A percentile compares a stretch with the other conserved stretches of the same genome.
phyloP scores from a whole-genome alignment of 2,888 invertebrate species.

The Osmoderma eremita region DNA sequence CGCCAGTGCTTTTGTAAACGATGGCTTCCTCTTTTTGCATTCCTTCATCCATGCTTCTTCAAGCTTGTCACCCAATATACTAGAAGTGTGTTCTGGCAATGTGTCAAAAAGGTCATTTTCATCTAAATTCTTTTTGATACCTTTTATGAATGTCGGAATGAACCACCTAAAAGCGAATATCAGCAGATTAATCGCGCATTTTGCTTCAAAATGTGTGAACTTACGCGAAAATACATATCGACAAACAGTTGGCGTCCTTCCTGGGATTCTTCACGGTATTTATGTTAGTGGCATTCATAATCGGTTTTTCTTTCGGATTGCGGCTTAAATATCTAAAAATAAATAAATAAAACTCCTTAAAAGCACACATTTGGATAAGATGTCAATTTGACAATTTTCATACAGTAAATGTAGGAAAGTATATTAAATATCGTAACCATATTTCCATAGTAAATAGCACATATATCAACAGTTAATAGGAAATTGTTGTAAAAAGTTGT shows the following conservation, averaged over 20 bases:
- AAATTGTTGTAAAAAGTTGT: neutral
- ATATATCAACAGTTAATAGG: neutral
- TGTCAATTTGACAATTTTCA: conserved; percentile 28
- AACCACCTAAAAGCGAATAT: conserved; percentile 63
- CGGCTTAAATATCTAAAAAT: conserved; percentile 39
- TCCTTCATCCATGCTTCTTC: conserved; percentile 65
- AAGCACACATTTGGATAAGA: conserved; percentile 31
- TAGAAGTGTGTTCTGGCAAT: conserved; percentile 70
- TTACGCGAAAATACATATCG: conserved; percentile 46
- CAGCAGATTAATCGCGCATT: neutral
- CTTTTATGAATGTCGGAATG: conserved; percentile 63
- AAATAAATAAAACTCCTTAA: conserved; percentile 14
- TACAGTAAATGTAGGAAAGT: neutral
- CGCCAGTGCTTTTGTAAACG: conserved; percentile 52
- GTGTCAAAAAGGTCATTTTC: conserved; percentile 65
- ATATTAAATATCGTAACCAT: neutral
- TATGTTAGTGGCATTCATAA: conserved; percentile 23
- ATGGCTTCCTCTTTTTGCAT: conserved; percentile 45
- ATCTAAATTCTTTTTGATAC: conserved; percentile 63
- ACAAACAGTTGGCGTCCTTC: conserved; percentile 44
- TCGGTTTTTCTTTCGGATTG: conserved; percentile 6
- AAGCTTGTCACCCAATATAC: conserved; percentile 69
- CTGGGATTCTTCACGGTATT: conserved; percentile 41
- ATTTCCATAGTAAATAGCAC: conserved; percentile 6
- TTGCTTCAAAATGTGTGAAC: conserved; percentile 17